These are phyloP conservation scores for Phoeniculus purpureus DNA, from an alignment of 2,797 vertebrate genomes.

Conservation along the genomic window DNA sequence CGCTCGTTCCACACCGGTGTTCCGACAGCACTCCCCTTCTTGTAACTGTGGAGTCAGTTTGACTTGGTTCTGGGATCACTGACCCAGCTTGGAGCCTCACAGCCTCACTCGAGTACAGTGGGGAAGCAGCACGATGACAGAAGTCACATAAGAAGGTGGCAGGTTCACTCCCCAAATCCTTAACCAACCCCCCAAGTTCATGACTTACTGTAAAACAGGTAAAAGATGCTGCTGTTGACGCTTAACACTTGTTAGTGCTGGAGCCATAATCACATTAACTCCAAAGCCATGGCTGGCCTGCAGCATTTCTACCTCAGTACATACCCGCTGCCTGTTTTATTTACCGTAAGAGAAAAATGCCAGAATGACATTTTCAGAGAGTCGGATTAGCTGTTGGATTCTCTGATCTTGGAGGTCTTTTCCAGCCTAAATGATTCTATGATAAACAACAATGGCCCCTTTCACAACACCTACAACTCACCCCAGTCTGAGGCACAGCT, in stretches of 20 bases:
- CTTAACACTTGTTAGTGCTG: too few relatives aligned
- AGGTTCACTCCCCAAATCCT: rapidly evolving
- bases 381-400: too few relatives aligned
- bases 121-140: neutral
- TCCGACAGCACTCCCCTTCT: neutral
- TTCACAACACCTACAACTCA: neutral
- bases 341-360: too few relatives aligned
- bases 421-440: too few relatives aligned
- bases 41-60: neutral
- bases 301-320: too few relatives aligned
- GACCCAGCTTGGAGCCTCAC: rapidly evolving
- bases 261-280: too few relatives aligned
- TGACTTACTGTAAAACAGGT: neutral
- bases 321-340: too few relatives aligned
- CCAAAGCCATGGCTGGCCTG: too few relatives aligned
- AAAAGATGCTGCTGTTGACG: neutral
- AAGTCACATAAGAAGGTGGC: rapidly evolving
- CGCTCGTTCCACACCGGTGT: rapidly evolving
- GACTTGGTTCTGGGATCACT: neutral
- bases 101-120: rapidly evolving
- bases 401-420: too few relatives aligned
- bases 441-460: neutral
- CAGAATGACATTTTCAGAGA: too few relatives aligned
- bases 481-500: neutral
- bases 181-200: neutral